These are phyloP conservation scores for Poecilia velifera DNA, from an alignment of 2,797 vertebrate species.

Conservation along the genomic window DNA sequence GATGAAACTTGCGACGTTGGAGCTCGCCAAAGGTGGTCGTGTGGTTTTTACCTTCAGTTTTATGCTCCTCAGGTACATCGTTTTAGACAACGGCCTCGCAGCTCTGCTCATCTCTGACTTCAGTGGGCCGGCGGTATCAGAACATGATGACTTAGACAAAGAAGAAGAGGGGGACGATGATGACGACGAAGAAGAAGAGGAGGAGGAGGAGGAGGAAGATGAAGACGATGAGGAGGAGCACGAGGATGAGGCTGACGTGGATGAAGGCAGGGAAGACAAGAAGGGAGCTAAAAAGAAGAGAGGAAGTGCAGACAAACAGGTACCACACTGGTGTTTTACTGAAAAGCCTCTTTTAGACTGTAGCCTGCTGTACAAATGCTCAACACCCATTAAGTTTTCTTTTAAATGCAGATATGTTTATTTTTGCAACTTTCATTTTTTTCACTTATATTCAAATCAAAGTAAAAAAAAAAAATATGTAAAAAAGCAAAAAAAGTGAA, in stretches of 20 bases:
- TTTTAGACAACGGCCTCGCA: conserved; percentile 88
- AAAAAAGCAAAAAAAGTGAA: neutral
- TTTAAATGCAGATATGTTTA: neutral
- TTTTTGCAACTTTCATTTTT: neutral
- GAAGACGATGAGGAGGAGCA: neutral
- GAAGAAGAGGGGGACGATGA: conserved; percentile 68
- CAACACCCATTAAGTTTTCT: neutral
- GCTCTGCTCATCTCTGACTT: conserved; percentile 94
- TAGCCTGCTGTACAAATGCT: neutral
- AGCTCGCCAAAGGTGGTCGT: conserved; percentile 1
- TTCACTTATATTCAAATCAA: neutral
- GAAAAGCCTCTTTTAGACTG: neutral
- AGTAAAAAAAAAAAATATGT: too few relatives aligned
- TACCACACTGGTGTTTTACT: conserved; percentile 1
- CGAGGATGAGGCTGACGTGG: conserved; percentile 80
- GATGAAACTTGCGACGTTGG: conserved; percentile 5
- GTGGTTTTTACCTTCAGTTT: conserved; percentile 27
- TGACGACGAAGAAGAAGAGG: conserved; percentile 79
- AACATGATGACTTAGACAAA: conserved; percentile 69
- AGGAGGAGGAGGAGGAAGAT: conserved; percentile 83
- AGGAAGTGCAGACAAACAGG: conserved; percentile 91
- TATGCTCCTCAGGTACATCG: conserved; percentile 83
- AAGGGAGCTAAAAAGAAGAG: conserved; percentile 83
- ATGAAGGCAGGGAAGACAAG: conserved; percentile 36
- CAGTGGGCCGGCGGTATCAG: conserved; percentile 74